phyloP scores from a whole-genome alignment of 1,140 invertebrate genomes.

The Eupeodes corollae region DNA sequence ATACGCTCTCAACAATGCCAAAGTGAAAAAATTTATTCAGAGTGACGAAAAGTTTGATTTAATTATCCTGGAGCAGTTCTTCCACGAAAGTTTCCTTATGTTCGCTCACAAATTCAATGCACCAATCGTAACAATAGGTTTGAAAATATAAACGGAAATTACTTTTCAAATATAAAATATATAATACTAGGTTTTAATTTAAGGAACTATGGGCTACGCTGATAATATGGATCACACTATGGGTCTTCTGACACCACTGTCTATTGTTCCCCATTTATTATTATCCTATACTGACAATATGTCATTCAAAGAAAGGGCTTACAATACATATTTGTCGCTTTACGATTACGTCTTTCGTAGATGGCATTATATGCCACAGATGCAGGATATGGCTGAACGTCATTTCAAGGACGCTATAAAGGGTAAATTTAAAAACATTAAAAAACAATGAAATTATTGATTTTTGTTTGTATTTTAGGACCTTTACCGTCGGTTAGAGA shows the following conservation, averaged over 20 bases:
- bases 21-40: slow-evolving; percentile 38
- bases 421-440: slow-evolving; percentile 9
- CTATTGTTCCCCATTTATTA: slow-evolving; percentile 39
- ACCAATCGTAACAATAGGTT: slow-evolving; percentile 40
- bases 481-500: slow-evolving; percentile 36
- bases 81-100: slow-evolving; percentile 43
- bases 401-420: slow-evolving; percentile 21
- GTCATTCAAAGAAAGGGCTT: slow-evolving; percentile 23
- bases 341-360: slow-evolving; percentile 27
- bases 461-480: slow-evolving; percentile 12
- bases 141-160: not conserved
- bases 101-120: slow-evolving; percentile 44
- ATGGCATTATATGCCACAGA: slow-evolving; percentile 26
- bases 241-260: slow-evolving; percentile 42
- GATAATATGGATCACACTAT: slow-evolving; percentile 43
- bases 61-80: slow-evolving; percentile 44
- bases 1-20: slow-evolving; percentile 37
- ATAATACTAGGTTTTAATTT: not conserved
- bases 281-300: slow-evolving; percentile 36
- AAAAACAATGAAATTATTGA: too few relatives aligned
- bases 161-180: not conserved
- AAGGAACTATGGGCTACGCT: slow-evolving; percentile 41
- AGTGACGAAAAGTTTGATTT: slow-evolving; percentile 40
- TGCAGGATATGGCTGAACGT: slow-evolving; percentile 32
- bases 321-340: slow-evolving; percentile 27